Evolutionary conservation across 2,888 invertebrate genomes (phyloP).

Genomic region (Trichopria drosophilae): DNA sequence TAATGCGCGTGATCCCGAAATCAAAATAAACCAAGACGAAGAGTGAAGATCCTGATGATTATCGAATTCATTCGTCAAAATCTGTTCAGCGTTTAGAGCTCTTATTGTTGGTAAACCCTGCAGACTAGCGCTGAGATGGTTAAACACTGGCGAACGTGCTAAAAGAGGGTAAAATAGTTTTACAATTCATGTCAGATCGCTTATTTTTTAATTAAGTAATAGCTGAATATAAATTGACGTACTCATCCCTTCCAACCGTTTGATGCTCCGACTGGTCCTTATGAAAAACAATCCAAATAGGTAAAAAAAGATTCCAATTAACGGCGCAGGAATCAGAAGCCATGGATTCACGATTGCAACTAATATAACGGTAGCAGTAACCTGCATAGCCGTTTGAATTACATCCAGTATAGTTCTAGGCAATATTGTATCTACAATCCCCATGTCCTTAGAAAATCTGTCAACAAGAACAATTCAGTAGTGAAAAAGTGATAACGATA

Average conservation of each 20-base stretch:
- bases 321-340: slow-evolving; percentile 70
- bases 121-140: slow-evolving; percentile 77
- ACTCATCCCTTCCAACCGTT: slow-evolving; percentile 79
- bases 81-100: slow-evolving; percentile 71
- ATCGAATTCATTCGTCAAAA: slow-evolving; percentile 64
- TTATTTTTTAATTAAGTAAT: not conserved
- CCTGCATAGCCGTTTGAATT: slow-evolving; percentile 66
- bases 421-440: slow-evolving; percentile 67
- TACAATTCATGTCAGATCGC: not conserved
- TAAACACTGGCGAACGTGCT: slow-evolving; percentile 84
- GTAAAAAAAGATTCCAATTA: slow-evolving; percentile 73
- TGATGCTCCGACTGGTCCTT: slow-evolving; percentile 77
- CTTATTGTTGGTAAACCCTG: slow-evolving; percentile 80
- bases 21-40: slow-evolving; percentile 70
- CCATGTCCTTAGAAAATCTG: slow-evolving; percentile 88
- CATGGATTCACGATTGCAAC: slow-evolving; percentile 74
- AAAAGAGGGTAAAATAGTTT: slow-evolving; percentile 55
- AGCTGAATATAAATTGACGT: too few species aligned
- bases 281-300: slow-evolving; percentile 76
- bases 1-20: slow-evolving; percentile 67
- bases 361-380: slow-evolving; percentile 61
- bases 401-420: slow-evolving; percentile 67
- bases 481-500: not conserved
- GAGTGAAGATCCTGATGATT: slow-evolving; percentile 67
- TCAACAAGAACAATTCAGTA: slow-evolving; percentile 3